Evolutionary conservation across 2,113 vertebrate species (phyloP).

Genomic region (Rhinolophus sinicus): DNA sequence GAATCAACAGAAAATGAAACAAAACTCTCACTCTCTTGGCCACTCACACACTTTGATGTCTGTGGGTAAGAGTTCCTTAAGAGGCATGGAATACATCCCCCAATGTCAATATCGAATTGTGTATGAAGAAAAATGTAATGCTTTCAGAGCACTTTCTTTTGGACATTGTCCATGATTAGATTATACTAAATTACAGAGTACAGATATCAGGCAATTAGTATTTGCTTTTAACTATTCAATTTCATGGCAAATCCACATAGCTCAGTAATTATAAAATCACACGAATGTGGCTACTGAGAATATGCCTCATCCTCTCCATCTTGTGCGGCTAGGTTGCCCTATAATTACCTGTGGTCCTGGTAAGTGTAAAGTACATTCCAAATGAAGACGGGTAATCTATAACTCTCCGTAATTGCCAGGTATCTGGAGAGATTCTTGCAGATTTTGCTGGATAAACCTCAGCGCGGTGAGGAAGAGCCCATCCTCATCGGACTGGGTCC

Average conservation of each 20-base stretch:
- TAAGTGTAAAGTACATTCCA: neutral
- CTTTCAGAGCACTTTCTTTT: conserved; percentile 69
- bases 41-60: neutral
- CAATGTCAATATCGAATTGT: conserved; percentile 33
- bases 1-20: neutral
- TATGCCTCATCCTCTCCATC: conserved; percentile 26
- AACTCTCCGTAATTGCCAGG: neutral
- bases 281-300: neutral
- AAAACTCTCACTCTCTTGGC: neutral
- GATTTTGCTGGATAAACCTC: neutral
- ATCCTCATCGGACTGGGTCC: neutral
- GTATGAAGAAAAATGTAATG: conserved; percentile 60
- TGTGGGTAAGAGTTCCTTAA: neutral
- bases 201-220: conserved; percentile 71
- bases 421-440: conserved; percentile 32
- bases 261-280: conserved; percentile 56
- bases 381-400: neutral
- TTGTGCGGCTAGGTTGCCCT: neutral
- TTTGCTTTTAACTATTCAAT: conserved; percentile 77
- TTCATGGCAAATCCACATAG: conserved; percentile 48
- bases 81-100: neutral
- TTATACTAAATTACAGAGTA: conserved; percentile 76
- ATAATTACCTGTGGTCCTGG: neutral
- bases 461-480: neutral
- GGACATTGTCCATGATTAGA: conserved; percentile 77